phyloP scores from a whole-genome alignment of 2,888 invertebrate genomes.

The Odontocolon sp. region DNA sequence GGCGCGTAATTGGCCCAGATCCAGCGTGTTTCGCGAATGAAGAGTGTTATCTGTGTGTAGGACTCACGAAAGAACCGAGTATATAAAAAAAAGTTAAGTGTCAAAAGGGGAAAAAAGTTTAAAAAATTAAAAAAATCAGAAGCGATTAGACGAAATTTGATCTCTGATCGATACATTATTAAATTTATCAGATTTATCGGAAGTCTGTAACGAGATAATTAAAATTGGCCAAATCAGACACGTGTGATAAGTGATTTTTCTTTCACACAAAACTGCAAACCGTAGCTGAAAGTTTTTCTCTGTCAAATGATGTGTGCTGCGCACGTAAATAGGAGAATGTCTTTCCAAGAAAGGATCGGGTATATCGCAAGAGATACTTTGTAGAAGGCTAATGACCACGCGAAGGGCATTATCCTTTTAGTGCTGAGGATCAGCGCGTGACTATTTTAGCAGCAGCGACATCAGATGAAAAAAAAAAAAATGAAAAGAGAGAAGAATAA shows the following conservation, averaged over 20 bases:
- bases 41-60: background rate
- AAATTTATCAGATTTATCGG: background rate
- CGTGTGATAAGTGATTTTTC: background rate
- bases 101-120: background rate
- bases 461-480: too few species aligned
- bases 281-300: slow-evolving; percentile 15
- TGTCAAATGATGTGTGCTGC: background rate
- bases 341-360: slow-evolving; percentile 46
- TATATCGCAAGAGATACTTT: slow-evolving; percentile 25
- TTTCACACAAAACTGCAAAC: slow-evolving; percentile 27
- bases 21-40: slow-evolving; percentile 16
- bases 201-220: background rate
- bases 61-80: slow-evolving; percentile 13
- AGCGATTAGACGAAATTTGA: background rate
- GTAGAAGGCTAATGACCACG: slow-evolving; percentile 42
- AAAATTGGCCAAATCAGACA: background rate
- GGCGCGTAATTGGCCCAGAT: slow-evolving; percentile 55
- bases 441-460: slow-evolving; percentile 20
- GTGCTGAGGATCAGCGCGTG: slow-evolving; percentile 22
- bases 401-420: slow-evolving; percentile 38
- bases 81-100: background rate
- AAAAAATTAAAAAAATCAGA: too few species aligned
- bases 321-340: slow-evolving; percentile 3
- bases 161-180: background rate
- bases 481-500: slow-evolving; percentile 4